Percentiles rank a stretch among this genome's conserved stretches.
phyloP scores from a whole-genome alignment of 2,888 invertebrate genomes.

The Idaea straminata region DNA sequence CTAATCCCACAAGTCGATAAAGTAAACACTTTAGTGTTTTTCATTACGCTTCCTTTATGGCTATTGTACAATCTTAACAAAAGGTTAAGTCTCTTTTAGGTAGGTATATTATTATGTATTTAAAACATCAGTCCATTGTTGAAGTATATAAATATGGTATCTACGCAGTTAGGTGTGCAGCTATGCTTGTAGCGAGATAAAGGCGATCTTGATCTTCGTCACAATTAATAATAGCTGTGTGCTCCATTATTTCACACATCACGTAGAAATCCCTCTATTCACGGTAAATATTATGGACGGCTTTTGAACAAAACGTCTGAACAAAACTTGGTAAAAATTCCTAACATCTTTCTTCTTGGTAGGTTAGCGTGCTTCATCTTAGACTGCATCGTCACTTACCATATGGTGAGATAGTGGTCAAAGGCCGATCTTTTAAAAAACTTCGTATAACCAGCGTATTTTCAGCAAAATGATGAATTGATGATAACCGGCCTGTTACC shows the following conservation, averaged over 20 bases:
- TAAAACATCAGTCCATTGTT: background rate
- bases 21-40: background rate
- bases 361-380: too few relatives aligned
- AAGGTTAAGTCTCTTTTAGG: background rate
- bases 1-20: background rate
- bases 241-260: background rate
- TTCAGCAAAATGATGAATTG: background rate
- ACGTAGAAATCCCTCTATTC: too few relatives aligned
- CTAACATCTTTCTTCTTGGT: too few relatives aligned
- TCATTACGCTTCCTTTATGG: background rate
- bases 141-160: background rate
- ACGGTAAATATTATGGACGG: too few relatives aligned
- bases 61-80: conserved; percentile 1
- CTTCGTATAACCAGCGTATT: background rate
- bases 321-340: too few relatives aligned
- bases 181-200: background rate
- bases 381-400: too few relatives aligned
- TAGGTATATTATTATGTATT: background rate
- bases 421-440: background rate
- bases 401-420: too few relatives aligned
- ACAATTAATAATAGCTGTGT: background rate
- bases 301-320: too few relatives aligned
- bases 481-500: background rate
- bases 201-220: background rate
- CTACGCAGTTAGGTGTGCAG: background rate